Base-by-base conservation (phyloP, 2,888 invertebrate species). In the Tyria jacobaeae region DNA sequence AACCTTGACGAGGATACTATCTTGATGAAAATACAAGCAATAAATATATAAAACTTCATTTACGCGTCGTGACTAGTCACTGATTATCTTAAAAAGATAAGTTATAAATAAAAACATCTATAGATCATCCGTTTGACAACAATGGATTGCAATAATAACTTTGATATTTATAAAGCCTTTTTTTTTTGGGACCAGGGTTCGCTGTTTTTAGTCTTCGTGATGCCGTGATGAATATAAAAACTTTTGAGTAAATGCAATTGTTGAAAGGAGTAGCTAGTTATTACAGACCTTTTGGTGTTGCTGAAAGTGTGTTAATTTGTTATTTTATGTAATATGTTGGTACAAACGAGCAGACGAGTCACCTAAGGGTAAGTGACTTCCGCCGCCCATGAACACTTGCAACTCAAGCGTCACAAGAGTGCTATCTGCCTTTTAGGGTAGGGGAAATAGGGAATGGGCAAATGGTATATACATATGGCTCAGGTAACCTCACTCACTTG, bases 81-180 rank as follows among this genome's bases (percentile, higher is more conserved):
- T 67, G 76, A 76, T 78, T 78, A 78, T 77, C 76, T 69, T 62
- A 77, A 76, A 75, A 68, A 80, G 78, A 82, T 78, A 71, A 57
- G 71, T 73, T 56, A 57, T 67, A 70, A 66, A 79, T n/a, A 76
- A 82, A 80, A 63, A 57, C n/a, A 79, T 69, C 64, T 73, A 85
- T 86, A 82, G 66, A 87, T 88, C 81, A 87, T 80, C 71, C 68
- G 72, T 75, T 76, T 68, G 76, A 80, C 76, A 82, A 86, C 83
- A 87, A 87, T 83, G 73, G 78, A 76, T 75, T 68, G 77, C 71
- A 78, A 79, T 77, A 79, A 71, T 72, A 79, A 77, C 64, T 61
- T 70, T 61, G 59, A 58, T 66, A 57, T 70, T 68, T 75, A 79
- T 62, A 79, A 75, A 66, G 57, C 34, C n/a, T 62, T 0, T 0